Base-by-base conservation (phyloP, 2,888 invertebrate species). In the Dioctria linearis region DNA sequence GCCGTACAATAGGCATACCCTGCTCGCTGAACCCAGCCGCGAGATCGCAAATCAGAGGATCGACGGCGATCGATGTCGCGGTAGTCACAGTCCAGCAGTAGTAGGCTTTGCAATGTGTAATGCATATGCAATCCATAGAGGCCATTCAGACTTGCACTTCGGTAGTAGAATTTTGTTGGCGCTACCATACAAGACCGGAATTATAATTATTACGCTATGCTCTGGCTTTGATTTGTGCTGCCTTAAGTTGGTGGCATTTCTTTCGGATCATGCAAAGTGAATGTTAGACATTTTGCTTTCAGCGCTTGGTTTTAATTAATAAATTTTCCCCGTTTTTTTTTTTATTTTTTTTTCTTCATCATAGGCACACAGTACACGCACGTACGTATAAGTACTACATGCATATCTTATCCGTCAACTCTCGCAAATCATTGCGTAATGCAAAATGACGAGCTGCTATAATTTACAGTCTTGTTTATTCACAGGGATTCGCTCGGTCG, bases 301-400 rank as follows among this genome's bases (percentile, higher is more conserved):
- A 81, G 54, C 78, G 43, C 54, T 79, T 66, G 49, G 51, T 81
- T 81, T 78, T 81, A 81, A 81, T 81, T 81, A 81, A 66, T 80
- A 80, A 78, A 75, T 78, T 78, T 78, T 13, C 11, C 9, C 42
- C 66, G 57, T 57, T 75, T 67, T 40, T 25, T 3, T 13, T 6
- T 5, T 59, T n/a, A 57, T 11, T 57, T 2, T 25, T 25, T 25
- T 25, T 25, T 25, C 2, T 25, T 25, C 25, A 25, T 25, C 25
- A 1, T 25, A 25, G 25, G 25, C 25, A 25, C 25, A 1, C 25
- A 46, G 37, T 69, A n/a, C 49, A 69, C 51, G 51, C 11, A 49
- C 49, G 51, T 37, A 13, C 49, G 39, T 13, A 37, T 65, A 40
- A 9, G 8, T 39, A 6, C 6, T 40, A 25, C 8, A 40, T 65